Base-by-base conservation (phyloP, 2,113 vertebrate genomes). In the Andinoacara biseriatus region DNA sequence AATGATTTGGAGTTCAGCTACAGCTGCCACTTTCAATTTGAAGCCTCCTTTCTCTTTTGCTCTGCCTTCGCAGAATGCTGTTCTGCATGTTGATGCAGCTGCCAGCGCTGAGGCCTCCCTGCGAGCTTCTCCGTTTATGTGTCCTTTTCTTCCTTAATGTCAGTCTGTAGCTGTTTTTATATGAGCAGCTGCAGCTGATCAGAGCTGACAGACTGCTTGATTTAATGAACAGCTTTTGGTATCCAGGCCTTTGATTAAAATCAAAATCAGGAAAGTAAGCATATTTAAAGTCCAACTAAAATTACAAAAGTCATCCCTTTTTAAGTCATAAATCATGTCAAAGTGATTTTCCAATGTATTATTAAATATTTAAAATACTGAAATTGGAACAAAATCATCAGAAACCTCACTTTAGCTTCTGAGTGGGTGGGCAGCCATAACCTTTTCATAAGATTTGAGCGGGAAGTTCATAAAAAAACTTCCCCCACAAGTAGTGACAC, bases 11-110 rank as follows among this genome's bases (percentile, higher is more conserved):
- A 87, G 81, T 82, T 88, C 67, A 82, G 78, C 67, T 14, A 3
- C 24, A 26, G 75, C 78, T 91, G 92, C 83, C 91, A 87, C 85
- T 81, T 92, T 86, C 77, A 46, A 88, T 90, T 85, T 86, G 82
- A 54, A 89, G 54, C 46, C 52, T 79, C 76, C 24, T 38, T 3
- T 56, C 58, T 46, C 69, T 26, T 13, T 24, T 33, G 43, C 15
- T 10, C 26, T 38, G 69, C 58, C 52, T 14, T 65, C 85, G 85
- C 78, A 82, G 61, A 85, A 89, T 78, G 74, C 72, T 3, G 54
- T 35, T 78, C 74, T 76, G 86, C 76, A 81, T 76, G 74, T 82
- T 15, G 77, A 81, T 88, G 78, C 60, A 5, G 58, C 76, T 61
- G 82, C 67, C 76, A 10, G 58, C 33, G 0, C 58, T 2, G 75